Conservation (phyloP, 2,797 vertebrate species). For the Chiroxiphia lanceolata region DNA sequence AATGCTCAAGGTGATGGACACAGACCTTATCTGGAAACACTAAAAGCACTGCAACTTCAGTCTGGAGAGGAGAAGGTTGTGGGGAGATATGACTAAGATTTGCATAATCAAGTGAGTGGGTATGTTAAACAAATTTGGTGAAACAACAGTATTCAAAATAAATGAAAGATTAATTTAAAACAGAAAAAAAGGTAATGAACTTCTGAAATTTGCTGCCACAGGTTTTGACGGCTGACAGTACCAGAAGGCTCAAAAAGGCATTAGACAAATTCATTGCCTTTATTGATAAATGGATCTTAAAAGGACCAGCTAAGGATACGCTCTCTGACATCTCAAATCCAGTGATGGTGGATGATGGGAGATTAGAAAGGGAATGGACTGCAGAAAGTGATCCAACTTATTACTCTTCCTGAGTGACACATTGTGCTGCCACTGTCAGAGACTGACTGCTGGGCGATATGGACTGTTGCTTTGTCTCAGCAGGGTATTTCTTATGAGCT, state of each 20-base stretch:
- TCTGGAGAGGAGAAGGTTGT: background rate
- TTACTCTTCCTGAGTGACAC: background rate
- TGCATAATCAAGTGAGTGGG: background rate
- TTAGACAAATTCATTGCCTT: background rate
- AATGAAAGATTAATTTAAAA: background rate
- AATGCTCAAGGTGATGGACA: background rate
- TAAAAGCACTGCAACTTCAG: background rate
- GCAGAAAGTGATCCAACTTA: conserved; percentile 12
- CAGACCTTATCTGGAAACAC: background rate
- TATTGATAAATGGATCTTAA: background rate
- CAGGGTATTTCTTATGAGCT: background rate
- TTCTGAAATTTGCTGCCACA: background rate
- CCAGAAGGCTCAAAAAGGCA: background rate
- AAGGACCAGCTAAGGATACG: background rate
- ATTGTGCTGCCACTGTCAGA: background rate
- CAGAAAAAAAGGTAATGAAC: background rate
- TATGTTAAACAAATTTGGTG: background rate
- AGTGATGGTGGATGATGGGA: background rate
- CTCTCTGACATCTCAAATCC: background rate
- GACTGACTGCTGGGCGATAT: background rate
- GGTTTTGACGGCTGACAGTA: background rate
- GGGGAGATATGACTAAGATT: background rate
- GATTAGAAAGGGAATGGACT: background rate
- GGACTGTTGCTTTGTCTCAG: conserved; percentile 12
- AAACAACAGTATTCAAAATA: background rate